A percentile compares a stretch with the other conserved stretches of the same genome.
These are phyloP conservation scores for Chaetogeoica ovagalla DNA, from an alignment of 2,888 invertebrate genomes.

Conservation along the genomic window DNA sequence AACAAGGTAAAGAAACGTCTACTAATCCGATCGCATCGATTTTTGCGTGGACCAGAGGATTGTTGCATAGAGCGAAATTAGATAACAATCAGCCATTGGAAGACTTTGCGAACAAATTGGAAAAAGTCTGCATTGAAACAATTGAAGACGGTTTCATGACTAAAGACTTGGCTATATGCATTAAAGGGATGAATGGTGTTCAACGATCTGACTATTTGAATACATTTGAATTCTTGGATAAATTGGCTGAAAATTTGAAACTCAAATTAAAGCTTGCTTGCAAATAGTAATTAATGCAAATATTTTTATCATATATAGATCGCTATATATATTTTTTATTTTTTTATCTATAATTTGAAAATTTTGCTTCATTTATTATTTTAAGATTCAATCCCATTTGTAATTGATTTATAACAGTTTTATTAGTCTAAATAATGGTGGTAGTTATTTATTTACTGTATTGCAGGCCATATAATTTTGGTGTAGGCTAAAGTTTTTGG, in stretches of 20 bases:
- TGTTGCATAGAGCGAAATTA: conserved; percentile 90
- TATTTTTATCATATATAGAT: not conserved
- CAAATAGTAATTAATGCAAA: conserved; percentile 39
- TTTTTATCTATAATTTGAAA: not conserved
- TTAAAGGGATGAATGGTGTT: conserved; percentile 83
- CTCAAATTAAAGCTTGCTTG: conserved; percentile 62
- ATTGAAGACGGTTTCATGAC: conserved; percentile 96
- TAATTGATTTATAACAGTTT: not conserved
- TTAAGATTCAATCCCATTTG: not conserved
- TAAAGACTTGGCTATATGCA: conserved; percentile 97
- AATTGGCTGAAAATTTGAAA: conserved; percentile 85
- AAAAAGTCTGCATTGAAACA: conserved; percentile 89
- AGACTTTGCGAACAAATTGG: conserved; percentile 82
- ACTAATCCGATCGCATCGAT: conserved; percentile 99
- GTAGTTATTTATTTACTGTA: conserved; percentile 8
- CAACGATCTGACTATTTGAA: conserved; percentile 85
- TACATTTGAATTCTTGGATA: conserved; percentile 96
- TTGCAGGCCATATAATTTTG: conserved; percentile 3
- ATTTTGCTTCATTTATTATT: conserved; percentile 54
- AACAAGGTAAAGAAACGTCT: conserved; percentile 96
- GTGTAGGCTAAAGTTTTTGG: conserved; percentile 14
- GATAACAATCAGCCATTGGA: conserved; percentile 79
- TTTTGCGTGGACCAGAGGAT: conserved; percentile 96
- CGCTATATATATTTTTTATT: conserved; percentile 33
- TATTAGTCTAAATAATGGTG: conserved; percentile 18